A percentile compares a stretch with the other conserved stretches of the same genome.
Evolutionary conservation across 2,888 invertebrate species (phyloP).

Genomic region (Balanococcus diminutus): DNA sequence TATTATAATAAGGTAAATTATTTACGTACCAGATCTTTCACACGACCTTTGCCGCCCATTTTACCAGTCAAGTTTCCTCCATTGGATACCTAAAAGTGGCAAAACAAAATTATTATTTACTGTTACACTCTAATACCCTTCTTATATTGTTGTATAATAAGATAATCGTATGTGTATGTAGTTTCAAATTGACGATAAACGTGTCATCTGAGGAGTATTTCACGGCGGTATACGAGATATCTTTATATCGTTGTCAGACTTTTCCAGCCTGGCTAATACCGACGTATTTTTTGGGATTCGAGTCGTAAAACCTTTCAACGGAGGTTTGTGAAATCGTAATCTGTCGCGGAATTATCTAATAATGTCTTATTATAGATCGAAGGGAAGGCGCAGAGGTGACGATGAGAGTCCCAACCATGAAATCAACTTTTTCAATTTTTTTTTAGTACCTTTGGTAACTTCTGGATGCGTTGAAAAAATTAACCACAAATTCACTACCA

Average conservation of each 20-base stretch:
- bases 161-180: not conserved
- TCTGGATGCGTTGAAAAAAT: no score
- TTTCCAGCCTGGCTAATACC: not conserved
- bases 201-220: not conserved
- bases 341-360: no score
- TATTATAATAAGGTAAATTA: slow-evolving; percentile 45
- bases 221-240: not conserved
- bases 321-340: no score
- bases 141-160: not conserved
- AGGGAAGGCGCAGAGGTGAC: no score
- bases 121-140: not conserved
- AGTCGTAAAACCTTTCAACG: no score
- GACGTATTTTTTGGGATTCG: not conserved
- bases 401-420: no score
- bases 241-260: not conserved
- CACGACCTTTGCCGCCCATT: slow-evolving; percentile 53
- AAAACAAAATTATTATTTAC: not conserved
- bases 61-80: slow-evolving; percentile 40
- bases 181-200: not conserved
- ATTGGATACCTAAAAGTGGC: slow-evolving; percentile 34
- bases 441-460: no score
- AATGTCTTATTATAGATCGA: no score
- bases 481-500: no score
- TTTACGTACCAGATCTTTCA: slow-evolving; percentile 50
- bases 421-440: no score